Conservation (phyloP, 2,797 vertebrate species). For the Morelia viridis region DNA sequence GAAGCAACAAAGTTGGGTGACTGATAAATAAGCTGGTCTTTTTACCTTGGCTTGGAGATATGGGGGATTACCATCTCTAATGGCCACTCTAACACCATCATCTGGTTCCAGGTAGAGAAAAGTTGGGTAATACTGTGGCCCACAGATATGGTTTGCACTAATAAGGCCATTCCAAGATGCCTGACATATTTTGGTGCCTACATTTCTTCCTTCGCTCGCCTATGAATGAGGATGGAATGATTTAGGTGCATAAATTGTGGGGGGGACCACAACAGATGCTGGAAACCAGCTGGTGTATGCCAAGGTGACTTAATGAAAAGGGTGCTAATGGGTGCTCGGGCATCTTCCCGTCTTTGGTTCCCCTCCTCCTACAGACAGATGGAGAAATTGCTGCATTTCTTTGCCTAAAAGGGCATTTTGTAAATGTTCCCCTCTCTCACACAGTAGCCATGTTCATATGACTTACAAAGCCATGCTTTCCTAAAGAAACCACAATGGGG, state of each 20-base stretch:
- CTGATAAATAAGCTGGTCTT: no score
- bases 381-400: not conserved
- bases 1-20: not conserved
- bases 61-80: not conserved
- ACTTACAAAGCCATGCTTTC: no score
- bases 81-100: not conserved
- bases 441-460: no score
- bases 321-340: no score
- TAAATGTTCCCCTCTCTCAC: no score
- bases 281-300: no score
- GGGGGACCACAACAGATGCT: no score
- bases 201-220: not conserved
- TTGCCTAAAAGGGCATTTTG: not conserved
- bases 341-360: no score
- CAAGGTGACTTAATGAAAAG: no score
- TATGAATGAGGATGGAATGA: not conserved
- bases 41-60: no score
- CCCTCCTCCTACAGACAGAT: not conserved
- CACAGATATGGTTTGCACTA: not conserved
- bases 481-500: no score
- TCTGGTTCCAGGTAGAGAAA: not conserved
- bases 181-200: not conserved
- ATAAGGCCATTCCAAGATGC: not conserved
- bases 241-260: not conserved
- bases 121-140: not conserved